Evolutionary conservation across 1,140 invertebrate species (phyloP).

Genomic region (Capitella teleta): DNA sequence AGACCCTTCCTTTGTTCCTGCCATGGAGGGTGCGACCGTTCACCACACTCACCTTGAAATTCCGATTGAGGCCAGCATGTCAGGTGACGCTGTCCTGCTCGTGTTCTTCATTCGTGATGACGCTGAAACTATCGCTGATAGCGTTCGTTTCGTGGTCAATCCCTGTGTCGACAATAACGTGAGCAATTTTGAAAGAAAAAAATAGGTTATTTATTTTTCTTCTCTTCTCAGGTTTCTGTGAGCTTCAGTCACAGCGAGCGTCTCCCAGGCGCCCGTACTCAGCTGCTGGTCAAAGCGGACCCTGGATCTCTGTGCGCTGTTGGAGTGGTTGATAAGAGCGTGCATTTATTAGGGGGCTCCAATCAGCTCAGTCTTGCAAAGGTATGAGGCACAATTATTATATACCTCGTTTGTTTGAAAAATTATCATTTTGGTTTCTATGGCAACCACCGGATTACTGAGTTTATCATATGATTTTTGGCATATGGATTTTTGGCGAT

Average conservation of each 20-base stretch:
- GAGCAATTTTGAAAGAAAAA: neutral
- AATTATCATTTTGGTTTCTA: no score
- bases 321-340: constrained; percentile 51
- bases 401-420: neutral
- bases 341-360: constrained; percentile 42
- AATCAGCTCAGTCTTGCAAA: constrained; percentile 31
- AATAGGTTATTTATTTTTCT: neutral
- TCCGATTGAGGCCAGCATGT: constrained; percentile 20
- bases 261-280: constrained; percentile 45
- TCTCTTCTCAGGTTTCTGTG: constrained; percentile 30
- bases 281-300: constrained; percentile 44
- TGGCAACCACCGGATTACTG: no score
- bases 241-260: constrained; percentile 42
- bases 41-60: constrained; percentile 17
- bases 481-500: no score
- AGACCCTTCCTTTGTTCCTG: no score
- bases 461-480: no score
- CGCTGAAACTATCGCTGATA: constrained; percentile 56
- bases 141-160: constrained; percentile 15
- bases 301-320: constrained; percentile 50
- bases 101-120: constrained; percentile 64
- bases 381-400: constrained; percentile 14
- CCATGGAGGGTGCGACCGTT: no score
- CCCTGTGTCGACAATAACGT: neutral
- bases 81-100: constrained; percentile 42